Evolutionary conservation across 2,888 invertebrate genomes (phyloP).

Genomic region (Thysanoteuthis rhombus): DNA sequence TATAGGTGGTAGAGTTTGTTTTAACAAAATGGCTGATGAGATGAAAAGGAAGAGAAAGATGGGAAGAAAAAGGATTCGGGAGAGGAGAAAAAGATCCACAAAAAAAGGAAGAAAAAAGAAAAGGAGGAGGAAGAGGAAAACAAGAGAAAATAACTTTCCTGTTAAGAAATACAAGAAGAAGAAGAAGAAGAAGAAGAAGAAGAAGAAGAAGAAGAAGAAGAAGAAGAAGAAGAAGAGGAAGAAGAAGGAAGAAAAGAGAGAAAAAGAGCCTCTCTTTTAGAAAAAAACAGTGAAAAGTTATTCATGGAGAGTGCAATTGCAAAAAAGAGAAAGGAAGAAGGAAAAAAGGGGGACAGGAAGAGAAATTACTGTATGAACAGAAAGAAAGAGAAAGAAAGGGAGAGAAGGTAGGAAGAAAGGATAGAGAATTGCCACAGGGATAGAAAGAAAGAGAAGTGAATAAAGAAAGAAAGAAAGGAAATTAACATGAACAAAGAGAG

Average conservation of each 20-base stretch:
- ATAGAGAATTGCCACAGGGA: rapidly evolving
- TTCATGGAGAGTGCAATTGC: not conserved
- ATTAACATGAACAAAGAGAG: rapidly evolving
- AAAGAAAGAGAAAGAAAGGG: not conserved
- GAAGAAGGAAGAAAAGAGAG: not conserved
- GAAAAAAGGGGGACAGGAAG: not conserved
- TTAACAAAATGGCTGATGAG: too few species aligned
- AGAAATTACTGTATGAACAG: not conserved
- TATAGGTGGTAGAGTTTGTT: too few species aligned
- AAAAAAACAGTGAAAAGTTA: too few species aligned
- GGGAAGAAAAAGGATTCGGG: too few species aligned
- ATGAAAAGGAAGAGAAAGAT: too few species aligned
- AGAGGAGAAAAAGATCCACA: too few species aligned
- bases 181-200: not conserved
- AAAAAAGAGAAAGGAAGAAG: not conserved
- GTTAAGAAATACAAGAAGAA: too few species aligned
- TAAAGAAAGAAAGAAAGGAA: not conserved
- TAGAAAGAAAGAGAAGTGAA: not conserved
- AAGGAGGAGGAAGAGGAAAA: not conserved
- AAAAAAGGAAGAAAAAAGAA: not conserved
- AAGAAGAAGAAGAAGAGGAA: not conserved
- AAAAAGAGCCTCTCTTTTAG: not conserved
- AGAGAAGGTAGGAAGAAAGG: not conserved
- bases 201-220: not conserved
- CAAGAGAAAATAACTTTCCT: not conserved